phyloP scores from a whole-genome alignment of 2,797 vertebrate genomes.

The Siniperca scherzeri region DNA sequence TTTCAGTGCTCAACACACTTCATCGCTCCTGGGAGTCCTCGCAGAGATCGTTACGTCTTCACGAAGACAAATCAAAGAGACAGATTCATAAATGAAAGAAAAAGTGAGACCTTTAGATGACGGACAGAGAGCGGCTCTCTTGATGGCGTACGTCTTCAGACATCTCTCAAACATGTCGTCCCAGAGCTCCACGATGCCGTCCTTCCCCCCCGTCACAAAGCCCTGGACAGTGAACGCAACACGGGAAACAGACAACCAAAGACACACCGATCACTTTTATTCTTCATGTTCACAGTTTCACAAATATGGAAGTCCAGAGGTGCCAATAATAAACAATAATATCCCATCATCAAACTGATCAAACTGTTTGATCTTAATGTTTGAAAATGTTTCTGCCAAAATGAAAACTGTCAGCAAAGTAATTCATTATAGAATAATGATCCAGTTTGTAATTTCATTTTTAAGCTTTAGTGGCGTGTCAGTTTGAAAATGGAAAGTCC shows the following conservation, averaged over 20 bases:
- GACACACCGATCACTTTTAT: not conserved
- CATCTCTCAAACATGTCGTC: conserved; percentile 98
- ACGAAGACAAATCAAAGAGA: no score
- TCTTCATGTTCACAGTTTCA: not conserved
- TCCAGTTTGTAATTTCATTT: no score
- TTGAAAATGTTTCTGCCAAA: no score
- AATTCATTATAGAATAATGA: no score
- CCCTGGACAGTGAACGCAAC: conserved; percentile 83
- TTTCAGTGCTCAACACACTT: no score
- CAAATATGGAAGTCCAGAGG: not conserved
- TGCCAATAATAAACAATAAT: not conserved
- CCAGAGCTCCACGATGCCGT: conserved; percentile 96
- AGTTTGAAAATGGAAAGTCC: no score
- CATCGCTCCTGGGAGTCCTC: no score
- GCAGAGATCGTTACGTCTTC: not conserved
- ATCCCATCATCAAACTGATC: no score
- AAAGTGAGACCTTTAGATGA: conserved; percentile 91
- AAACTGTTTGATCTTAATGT: no score
- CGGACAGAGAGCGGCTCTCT: conserved; percentile 92
- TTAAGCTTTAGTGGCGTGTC: no score
- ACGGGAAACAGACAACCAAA: not conserved
- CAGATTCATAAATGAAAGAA: not conserved
- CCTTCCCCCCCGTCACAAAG: conserved; percentile 96
- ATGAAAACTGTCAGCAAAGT: no score
- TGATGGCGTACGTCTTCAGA: conserved; percentile 97